phyloP scores from a whole-genome alignment of 1,140 invertebrate genomes.

The Sarcophaga bullata region DNA sequence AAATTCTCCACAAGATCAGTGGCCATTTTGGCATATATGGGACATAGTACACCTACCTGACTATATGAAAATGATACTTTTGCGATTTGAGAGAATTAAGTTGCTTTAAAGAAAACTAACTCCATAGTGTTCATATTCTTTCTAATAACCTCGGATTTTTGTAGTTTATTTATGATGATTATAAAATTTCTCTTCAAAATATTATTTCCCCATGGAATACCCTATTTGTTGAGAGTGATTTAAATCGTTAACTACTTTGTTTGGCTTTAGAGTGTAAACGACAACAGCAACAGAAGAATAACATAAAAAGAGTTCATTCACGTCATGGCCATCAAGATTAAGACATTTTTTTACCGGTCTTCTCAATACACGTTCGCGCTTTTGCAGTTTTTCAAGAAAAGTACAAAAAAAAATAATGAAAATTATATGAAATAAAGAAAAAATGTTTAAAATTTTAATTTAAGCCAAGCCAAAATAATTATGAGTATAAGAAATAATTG shows the following conservation, averaged over 20 bases:
- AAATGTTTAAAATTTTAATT: not conserved
- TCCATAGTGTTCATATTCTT: no score
- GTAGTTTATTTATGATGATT: no score
- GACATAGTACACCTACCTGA: no score
- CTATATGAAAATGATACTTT: no score
- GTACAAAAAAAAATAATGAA: not conserved
- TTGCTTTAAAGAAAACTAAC: no score
- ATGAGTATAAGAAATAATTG: not conserved
- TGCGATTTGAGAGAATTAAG: no score
- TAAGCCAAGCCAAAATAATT: no score
- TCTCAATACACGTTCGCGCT: not conserved
- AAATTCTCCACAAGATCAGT: no score
- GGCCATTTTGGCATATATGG: no score
- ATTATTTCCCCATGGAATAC: not conserved
- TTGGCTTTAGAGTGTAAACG: not conserved
- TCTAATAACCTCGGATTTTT: no score
- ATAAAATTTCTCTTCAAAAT: no score
- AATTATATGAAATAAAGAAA: not conserved
- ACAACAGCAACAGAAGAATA: not conserved
- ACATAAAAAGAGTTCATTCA: conserved; percentile 24
- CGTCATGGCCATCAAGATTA: conserved; percentile 25
- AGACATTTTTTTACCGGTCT: not conserved
- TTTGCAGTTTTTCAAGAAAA: no score
- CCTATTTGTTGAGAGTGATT: not conserved
- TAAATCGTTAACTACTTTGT: not conserved